Percentiles rank a stretch among this genome's conserved stretches.
Conservation (phyloP, 1,140 invertebrate genomes). For the Diuraphis noxia region DNA sequence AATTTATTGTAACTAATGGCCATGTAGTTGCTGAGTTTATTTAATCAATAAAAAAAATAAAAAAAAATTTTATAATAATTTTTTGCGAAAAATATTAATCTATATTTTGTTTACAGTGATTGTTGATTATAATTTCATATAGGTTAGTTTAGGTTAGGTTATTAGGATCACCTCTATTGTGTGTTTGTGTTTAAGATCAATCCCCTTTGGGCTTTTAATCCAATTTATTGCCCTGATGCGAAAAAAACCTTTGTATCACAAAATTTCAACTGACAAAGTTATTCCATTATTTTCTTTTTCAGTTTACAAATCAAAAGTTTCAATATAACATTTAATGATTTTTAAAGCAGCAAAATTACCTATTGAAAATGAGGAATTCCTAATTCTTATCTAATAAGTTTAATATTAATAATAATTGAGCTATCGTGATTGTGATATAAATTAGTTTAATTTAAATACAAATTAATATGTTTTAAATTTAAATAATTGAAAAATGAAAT, state of each 20-base stretch:
- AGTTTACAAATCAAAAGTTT: background rate
- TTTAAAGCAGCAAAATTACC: background rate
- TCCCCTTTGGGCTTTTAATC: background rate
- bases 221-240: background rate
- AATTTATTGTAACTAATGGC: no score
- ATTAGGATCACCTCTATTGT: background rate
- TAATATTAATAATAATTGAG: background rate
- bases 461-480: background rate
- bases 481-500: background rate
- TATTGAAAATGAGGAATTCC: background rate
- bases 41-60: no score
- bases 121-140: background rate
- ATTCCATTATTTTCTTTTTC: background rate
- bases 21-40: no score
- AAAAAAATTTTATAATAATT: no score
- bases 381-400: background rate
- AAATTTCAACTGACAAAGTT: background rate
- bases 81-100: background rate
- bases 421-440: background rate
- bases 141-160: no score
- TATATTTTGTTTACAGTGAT: background rate
- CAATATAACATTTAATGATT: background rate
- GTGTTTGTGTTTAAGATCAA: background rate
- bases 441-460: background rate
- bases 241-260: background rate